Evolutionary conservation across 1,140 invertebrate genomes (phyloP), one percentile per base, ranked within the genome.

Genomic region (Drosophila cardini): DNA sequence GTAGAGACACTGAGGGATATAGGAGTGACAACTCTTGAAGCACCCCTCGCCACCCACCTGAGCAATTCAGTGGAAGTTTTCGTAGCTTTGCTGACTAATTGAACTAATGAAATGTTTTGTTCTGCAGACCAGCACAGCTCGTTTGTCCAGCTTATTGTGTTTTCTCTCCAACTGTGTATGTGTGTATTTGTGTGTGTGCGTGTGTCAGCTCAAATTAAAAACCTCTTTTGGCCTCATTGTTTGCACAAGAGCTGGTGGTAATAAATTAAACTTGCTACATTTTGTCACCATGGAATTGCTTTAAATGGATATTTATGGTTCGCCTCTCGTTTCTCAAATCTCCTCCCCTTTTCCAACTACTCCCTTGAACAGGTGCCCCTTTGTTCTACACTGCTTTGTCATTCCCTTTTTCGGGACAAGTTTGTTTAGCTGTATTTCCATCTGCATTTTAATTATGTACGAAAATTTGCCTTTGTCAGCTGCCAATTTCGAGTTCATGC

Each of bases 251-350:
- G 76, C 76, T 83, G 68, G 70, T 78, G 79, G 81, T 70, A 82
- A 86, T 86, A 86, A 86, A 86, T 86, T 86, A 77, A 78, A 76
- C 84, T 83, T 68, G 84, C 62, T 71, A 89, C 69, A 86, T 63
- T 82, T 83, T 86, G 83, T 86, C 83, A 89, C 79, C 84, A 77
- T 64, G 84, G 83, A 86, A 79, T 89, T 83, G 72, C 69, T 69
- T 71, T 78, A 83, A 86, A 86, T 86, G 72, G 61, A 89, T 87
- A 86, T 86, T 86, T 86, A 86, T 83, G 83, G 79, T 62, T 71
- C 32, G 11, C 21, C n/a, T n/a, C 21, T 21, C 10, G 21, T 4
- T 26, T 2, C 21, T 2, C 21, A 0, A 21, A 21, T 3, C 21
- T 21, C 3, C 32, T 9, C 16, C 15, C 18, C 18, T 21, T 3